These are phyloP conservation scores for Drosophila micromelanica DNA, from an alignment of 1,140 invertebrate genomes.

Conservation along the genomic window DNA sequence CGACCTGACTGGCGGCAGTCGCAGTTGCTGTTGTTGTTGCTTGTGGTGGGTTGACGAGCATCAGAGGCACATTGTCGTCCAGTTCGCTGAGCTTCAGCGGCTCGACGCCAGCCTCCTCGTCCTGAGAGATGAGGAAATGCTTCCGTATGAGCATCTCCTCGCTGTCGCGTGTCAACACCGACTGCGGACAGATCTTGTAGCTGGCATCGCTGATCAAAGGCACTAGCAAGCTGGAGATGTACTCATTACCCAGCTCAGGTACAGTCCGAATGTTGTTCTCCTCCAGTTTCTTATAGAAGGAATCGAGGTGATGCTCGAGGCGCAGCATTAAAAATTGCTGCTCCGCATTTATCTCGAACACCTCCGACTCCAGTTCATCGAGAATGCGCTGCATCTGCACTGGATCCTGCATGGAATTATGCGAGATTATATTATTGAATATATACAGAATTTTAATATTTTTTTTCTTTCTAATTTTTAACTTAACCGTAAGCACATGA, in stretches of 20 bases:
- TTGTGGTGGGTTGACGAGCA: conserved; percentile 39
- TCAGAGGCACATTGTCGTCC: conserved; percentile 58
- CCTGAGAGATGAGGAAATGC: conserved; percentile 67
- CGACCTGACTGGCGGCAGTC: neutral
- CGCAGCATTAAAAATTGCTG: conserved; percentile 70
- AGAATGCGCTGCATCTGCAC: conserved; percentile 76
- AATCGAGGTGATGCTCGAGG: conserved; percentile 61
- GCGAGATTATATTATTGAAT: conserved; percentile 4
- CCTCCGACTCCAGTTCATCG: conserved; percentile 75
- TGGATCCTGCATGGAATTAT: conserved; percentile 56
- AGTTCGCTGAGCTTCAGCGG: conserved; percentile 65
- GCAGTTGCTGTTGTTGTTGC: neutral
- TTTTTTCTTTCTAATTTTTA: neutral
- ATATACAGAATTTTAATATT: neutral
- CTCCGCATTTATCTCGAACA: conserved; percentile 80
- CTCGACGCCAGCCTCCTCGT: conserved; percentile 61
- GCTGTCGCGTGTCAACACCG: conserved; percentile 58
- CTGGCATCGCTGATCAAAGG: conserved; percentile 62
- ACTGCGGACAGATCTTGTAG: conserved; percentile 57
- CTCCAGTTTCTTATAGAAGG: conserved; percentile 59
- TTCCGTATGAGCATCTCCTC: conserved; percentile 79
- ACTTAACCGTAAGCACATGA: conserved; percentile 2
- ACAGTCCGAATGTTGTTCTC: conserved; percentile 54
- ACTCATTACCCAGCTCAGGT: conserved; percentile 54
- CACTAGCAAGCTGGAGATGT: conserved; percentile 67